phyloP scores from a whole-genome alignment of 2,113 vertebrate genomes.

The Podarcis muralis region DNA sequence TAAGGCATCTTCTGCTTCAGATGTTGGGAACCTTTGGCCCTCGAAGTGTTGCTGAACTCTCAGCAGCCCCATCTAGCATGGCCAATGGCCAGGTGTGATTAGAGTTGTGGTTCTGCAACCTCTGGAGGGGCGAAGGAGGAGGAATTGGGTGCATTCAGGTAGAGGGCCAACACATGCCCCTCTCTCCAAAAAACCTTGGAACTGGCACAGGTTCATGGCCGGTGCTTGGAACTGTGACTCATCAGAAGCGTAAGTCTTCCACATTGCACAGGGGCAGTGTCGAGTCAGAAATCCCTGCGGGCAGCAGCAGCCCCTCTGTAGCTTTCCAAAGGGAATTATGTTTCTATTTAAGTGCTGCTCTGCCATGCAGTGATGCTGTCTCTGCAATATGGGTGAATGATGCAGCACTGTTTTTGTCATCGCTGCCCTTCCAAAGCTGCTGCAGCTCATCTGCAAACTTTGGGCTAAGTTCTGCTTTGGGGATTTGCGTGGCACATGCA shows the following conservation, averaged over 20 bases:
- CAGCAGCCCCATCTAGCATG: background rate
- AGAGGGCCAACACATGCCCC: too few relatives aligned
- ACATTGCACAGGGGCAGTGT: background rate
- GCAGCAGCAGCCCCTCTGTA: background rate
- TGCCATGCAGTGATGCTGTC: background rate
- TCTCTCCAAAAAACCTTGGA: background rate
- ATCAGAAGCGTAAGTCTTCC: background rate
- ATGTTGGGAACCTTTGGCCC: too few relatives aligned
- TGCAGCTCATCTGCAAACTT: background rate
- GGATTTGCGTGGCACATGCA: background rate
- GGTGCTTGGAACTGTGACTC: background rate
- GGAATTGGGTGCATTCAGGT: background rate
- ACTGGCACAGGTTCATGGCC: background rate
- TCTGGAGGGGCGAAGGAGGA: background rate
- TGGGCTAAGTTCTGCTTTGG: background rate
- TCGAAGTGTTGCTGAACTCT: background rate
- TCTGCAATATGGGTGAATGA: background rate
- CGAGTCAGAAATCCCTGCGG: background rate
- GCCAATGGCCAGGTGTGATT: background rate
- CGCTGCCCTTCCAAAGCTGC: slow-evolving; percentile 24
- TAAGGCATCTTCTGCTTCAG: too few relatives aligned
- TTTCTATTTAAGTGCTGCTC: slow-evolving; percentile 6
- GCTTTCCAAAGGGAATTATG: slow-evolving; percentile 13
- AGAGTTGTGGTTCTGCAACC: too few relatives aligned
- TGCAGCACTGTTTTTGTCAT: background rate